phyloP scores from a whole-genome alignment of 1,140 invertebrate species.

The Yoshiicerus persimilis region DNA sequence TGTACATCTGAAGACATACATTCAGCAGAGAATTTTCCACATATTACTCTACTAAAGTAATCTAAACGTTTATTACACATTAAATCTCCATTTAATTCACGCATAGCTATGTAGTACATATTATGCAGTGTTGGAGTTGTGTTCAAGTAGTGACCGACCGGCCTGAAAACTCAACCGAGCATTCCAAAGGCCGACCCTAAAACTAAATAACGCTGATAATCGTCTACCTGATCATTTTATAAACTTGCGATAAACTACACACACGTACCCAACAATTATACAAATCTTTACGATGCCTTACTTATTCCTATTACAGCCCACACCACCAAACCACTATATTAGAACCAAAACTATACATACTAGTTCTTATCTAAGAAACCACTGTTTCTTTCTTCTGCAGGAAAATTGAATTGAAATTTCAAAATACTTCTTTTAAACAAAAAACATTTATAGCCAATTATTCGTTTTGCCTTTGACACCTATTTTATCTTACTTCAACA shows the following conservation, averaged over 20 bases:
- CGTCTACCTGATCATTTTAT: neutral
- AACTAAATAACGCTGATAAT: neutral
- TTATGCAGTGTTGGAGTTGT: neutral
- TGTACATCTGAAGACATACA: too few species aligned
- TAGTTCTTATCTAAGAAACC: too few species aligned
- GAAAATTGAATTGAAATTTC: too few species aligned
- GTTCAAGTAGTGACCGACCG: conserved; percentile 18
- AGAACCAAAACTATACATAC: too few species aligned
- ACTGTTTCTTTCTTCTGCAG: neutral
- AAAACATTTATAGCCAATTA: too few species aligned
- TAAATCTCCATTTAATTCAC: neutral
- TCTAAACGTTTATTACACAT: neutral
- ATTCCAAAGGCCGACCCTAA: neutral
- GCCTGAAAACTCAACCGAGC: conserved; percentile 15
- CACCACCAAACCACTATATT: neutral
- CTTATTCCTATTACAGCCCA: neutral
- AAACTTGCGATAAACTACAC: neutral
- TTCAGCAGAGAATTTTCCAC: too few species aligned
- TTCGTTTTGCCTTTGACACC: too few species aligned
- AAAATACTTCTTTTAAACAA: too few species aligned
- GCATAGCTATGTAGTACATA: neutral
- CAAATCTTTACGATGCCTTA: neutral
- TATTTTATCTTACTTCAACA: neutral
- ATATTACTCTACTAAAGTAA: too few species aligned
- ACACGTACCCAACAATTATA: neutral